Evolutionary conservation across 37 sponge, comb jelly and placozoan species (phyloP).

Genomic region (Beroe ovata): DNA sequence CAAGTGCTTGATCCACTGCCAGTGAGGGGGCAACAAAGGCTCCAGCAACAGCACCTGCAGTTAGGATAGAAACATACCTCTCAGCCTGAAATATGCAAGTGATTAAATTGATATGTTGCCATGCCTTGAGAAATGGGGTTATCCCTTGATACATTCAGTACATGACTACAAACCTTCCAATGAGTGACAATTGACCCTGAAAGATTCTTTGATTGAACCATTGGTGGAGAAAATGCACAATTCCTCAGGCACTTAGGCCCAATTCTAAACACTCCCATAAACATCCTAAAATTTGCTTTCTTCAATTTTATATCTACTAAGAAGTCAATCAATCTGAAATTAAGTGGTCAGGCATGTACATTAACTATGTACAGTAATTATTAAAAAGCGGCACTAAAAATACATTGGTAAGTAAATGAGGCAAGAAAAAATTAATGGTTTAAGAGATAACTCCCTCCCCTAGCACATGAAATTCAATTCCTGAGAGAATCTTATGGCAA

Average conservation of each 20-base stretch:
- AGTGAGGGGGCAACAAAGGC: conserved; percentile 30
- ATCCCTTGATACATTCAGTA: no score
- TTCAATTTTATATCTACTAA: not conserved
- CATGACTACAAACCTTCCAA: not conserved
- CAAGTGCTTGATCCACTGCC: conserved; percentile 40
- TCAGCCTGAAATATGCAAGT: not conserved
- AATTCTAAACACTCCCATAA: not conserved
- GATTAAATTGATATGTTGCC: no score
- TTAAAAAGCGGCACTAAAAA: no score
- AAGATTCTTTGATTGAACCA: not conserved
- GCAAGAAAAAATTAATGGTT: no score
- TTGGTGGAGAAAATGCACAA: not conserved
- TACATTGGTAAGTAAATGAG: no score
- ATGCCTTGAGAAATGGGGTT: no score
- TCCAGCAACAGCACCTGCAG: conserved; percentile 44
- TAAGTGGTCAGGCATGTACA: no score
- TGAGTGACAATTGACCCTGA: not conserved
- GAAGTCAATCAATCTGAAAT: not conserved
- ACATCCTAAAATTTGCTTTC: not conserved
- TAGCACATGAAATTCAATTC: no score
- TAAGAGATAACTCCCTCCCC: no score
- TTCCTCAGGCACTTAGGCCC: not conserved
- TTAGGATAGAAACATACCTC: conserved; percentile 48
- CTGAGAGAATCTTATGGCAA: no score
- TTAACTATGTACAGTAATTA: no score